These are phyloP conservation scores for Oceanites oceanicus DNA, from an alignment of 2,113 vertebrate species.

Conservation along the genomic window DNA sequence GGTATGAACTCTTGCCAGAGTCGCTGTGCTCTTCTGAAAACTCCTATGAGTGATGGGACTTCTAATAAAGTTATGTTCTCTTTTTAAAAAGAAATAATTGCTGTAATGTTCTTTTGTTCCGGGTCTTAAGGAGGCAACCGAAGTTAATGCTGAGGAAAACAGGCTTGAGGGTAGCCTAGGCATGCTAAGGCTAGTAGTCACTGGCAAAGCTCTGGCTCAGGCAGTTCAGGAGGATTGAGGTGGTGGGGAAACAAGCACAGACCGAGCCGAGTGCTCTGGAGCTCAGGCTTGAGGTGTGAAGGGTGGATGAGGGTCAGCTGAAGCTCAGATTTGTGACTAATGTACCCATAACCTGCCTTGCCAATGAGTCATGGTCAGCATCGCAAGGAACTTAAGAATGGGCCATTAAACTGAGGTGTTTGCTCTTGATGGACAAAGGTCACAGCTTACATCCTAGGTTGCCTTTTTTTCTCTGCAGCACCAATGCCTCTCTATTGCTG, in stretches of 20 bases:
- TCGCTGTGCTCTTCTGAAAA: background rate
- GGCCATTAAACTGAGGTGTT: background rate
- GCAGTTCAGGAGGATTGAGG: background rate
- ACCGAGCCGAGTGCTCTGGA: background rate
- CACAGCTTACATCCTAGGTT: background rate
- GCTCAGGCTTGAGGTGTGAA: background rate
- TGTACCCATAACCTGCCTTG: background rate
- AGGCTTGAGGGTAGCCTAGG: background rate
- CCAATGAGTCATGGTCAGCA: fast-evolving
- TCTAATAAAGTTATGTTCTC: conserved; percentile 29
- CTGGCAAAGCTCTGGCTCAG: background rate
- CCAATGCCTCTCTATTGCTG: background rate
- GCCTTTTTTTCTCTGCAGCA: background rate
- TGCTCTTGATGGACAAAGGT: background rate
- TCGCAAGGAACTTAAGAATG: background rate
- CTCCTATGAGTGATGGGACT: background rate
- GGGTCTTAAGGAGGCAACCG: background rate
- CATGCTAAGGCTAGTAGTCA: background rate
- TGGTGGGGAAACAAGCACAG: background rate
- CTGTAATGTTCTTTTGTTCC: background rate
- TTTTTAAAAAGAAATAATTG: background rate
- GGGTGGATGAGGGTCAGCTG: background rate
- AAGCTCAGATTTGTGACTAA: background rate
- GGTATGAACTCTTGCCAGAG: background rate
- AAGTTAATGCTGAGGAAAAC: background rate